A percentile compares a stretch with the other conserved stretches of the same genome.
phyloP scores from a whole-genome alignment of 2,888 invertebrate species.

The Chrysomela aeneicollis region DNA sequence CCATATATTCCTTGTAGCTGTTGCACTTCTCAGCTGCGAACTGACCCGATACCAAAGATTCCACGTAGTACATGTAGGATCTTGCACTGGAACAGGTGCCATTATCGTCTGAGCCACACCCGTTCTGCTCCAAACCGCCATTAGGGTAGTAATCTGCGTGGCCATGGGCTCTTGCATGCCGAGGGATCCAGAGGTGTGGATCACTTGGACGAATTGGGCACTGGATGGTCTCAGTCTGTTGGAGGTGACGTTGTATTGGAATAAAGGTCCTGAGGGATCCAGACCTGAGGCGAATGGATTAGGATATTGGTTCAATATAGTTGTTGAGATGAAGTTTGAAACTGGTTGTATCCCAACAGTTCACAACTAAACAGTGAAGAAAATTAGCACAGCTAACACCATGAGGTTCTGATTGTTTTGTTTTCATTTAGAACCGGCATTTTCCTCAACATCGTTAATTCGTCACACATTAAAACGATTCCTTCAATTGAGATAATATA shows the following conservation, averaged over 20 bases:
- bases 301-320: no score
- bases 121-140: slow-evolving; percentile 54
- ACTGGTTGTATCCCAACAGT: no score
- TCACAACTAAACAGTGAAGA: no score
- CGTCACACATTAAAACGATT: no score
- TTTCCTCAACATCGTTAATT: no score
- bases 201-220: slow-evolving; percentile 54
- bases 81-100: slow-evolving; percentile 13
- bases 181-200: slow-evolving; percentile 54
- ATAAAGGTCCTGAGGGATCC: slow-evolving; percentile 55
- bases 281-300: slow-evolving; percentile 43
- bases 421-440: no score
- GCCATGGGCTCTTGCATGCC: no score
- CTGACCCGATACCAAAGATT: slow-evolving; percentile 8
- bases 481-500: no score
- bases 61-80: slow-evolving; percentile 12
- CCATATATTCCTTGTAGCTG: not conserved
- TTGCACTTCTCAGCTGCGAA: slow-evolving; percentile 15
- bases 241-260: slow-evolving; percentile 42
- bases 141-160: slow-evolving; percentile 57
- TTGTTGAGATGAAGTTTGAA: no score
- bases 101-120: slow-evolving; percentile 42
- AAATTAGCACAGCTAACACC: no score
- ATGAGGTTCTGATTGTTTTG: no score
- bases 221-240: slow-evolving; percentile 53